A percentile compares a stretch with the other conserved stretches of the same genome.
These are phyloP conservation scores for Lethenteron reissneri DNA, from an alignment of 2,113 vertebrate species.

Conservation along the genomic window DNA sequence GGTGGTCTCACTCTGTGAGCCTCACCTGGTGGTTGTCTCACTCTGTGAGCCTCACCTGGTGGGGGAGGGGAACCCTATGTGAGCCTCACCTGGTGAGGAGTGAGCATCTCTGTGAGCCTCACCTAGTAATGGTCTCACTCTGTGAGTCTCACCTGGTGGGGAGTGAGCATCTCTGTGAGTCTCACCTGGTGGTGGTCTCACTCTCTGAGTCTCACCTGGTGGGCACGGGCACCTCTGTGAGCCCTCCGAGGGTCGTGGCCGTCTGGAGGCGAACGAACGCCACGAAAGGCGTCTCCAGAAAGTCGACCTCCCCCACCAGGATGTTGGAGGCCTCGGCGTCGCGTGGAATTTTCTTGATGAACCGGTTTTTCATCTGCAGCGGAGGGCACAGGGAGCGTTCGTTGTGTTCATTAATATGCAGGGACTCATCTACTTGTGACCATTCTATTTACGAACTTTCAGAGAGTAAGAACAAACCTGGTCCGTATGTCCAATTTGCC, in stretches of 20 bases:
- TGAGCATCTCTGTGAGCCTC: constrained; percentile 8
- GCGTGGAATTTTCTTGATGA: constrained; percentile 94
- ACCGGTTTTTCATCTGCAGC: constrained; percentile 76
- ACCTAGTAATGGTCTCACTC: constrained; percentile 37
- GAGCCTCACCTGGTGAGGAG: neutral
- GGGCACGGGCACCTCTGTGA: constrained; percentile 87
- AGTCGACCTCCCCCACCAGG: constrained; percentile 86
- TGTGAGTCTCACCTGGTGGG: constrained; percentile 27
- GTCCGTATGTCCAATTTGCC: too few species aligned
- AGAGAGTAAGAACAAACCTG: too few species aligned
- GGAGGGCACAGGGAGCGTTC: neutral
- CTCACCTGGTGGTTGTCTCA: too few species aligned
- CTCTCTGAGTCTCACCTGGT: constrained; percentile 42
- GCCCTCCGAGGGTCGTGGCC: constrained; percentile 79
- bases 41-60: neutral
- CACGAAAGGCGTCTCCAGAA: constrained; percentile 70
- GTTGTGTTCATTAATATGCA: too few species aligned
- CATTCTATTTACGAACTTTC: too few species aligned
- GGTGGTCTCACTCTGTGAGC: neutral
- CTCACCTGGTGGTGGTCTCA: too few species aligned
- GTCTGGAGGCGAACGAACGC: constrained; percentile 82
- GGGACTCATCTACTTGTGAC: too few species aligned
- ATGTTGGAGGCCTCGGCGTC: constrained; percentile 93
- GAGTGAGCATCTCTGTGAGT: too few species aligned
- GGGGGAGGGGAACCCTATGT: neutral